Evolutionary conservation across 2,888 invertebrate genomes (phyloP), one percentile per base, ranked within the genome.

Genomic region (Parelbella ahira): DNA sequence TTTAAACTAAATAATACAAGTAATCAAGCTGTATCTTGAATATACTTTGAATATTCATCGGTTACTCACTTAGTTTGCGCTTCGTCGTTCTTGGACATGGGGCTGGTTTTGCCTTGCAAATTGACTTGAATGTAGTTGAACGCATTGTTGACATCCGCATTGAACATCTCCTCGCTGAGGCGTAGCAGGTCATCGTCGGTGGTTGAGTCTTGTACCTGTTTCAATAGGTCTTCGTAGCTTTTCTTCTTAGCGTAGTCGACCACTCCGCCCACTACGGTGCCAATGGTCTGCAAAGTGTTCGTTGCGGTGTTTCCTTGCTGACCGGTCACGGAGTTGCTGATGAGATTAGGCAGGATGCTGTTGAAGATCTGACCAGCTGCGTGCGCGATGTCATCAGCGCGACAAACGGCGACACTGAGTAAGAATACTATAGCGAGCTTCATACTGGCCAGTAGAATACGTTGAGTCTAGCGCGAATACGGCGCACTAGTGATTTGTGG

Each of bases 131-230:
- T 90, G 58, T 90, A 89, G 59, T 79, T 90, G 34, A 92, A 87
- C n/a, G 93, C 93, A 64, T 93, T 94, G 70, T 94, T 94, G 11
- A 84, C 74, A 63, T 95, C 95, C 56, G 92, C 90, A 49, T 89
- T 90, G 59, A 93, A 90, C 56, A 95, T 86, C 46, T 90, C 90
- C 67, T 95, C 95, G 9, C 93, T 91, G 49, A 95, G 80, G 32
- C 91, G 89, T 43, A 91, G 87, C 30, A 94, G 74, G 60, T 93
- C 91, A 45, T 90, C 91, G 49, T 93, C 92, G 0, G 89, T 90
- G 30, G 92, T 91, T 0, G 87, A 60, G 38, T 89, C 88, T 49
- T 84, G 84, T 4, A 78, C 75, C 53, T 81, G 82, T 5, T 71
- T 74, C 20, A 87, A 60, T 37, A 87, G 42, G 30, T 86, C 84